phyloP scores from a whole-genome alignment of 2,797 vertebrate species.

The Ibycter americanus region DNA sequence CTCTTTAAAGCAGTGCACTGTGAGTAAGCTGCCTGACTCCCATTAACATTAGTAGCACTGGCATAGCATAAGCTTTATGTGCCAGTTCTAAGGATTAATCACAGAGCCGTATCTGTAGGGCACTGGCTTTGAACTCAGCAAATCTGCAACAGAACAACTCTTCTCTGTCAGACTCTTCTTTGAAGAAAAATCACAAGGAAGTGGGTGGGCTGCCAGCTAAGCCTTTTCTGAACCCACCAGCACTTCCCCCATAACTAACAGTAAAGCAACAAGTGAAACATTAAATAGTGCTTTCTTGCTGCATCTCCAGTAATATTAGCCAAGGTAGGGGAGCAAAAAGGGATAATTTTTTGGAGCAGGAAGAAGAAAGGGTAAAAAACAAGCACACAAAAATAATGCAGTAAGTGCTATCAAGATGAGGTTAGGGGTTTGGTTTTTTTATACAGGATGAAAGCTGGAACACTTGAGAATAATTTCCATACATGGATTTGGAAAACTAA shows the following conservation, averaged over 20 bases:
- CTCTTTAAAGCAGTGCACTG: constrained; percentile 36
- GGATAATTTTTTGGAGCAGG: neutral
- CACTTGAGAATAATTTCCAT: constrained; percentile 46
- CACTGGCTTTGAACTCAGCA: constrained; percentile 20
- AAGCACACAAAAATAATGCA: neutral
- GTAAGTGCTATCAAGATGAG: neutral
- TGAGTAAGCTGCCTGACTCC: constrained; percentile 49
- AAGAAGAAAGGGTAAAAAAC: neutral
- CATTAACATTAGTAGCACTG: constrained; percentile 30
- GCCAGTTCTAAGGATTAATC: constrained; percentile 45
- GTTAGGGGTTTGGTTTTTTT: neutral
- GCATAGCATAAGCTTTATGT: neutral
- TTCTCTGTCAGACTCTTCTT: constrained; percentile 42
- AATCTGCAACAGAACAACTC: constrained; percentile 35
- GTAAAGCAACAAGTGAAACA: neutral
- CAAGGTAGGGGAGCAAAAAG: neutral
- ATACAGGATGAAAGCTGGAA: constrained; percentile 11
- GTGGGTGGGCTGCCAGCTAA: neutral
- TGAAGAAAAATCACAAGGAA: constrained; percentile 37
- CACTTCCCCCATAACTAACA: neutral
- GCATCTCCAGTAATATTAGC: neutral
- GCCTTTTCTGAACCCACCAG: neutral
- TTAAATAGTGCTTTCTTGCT: neutral
- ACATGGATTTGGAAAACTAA: constrained; percentile 37
- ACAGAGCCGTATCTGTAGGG: constrained; percentile 27